Conservation (phyloP, 2,888 invertebrate genomes). For the Colletes collaris region DNA sequence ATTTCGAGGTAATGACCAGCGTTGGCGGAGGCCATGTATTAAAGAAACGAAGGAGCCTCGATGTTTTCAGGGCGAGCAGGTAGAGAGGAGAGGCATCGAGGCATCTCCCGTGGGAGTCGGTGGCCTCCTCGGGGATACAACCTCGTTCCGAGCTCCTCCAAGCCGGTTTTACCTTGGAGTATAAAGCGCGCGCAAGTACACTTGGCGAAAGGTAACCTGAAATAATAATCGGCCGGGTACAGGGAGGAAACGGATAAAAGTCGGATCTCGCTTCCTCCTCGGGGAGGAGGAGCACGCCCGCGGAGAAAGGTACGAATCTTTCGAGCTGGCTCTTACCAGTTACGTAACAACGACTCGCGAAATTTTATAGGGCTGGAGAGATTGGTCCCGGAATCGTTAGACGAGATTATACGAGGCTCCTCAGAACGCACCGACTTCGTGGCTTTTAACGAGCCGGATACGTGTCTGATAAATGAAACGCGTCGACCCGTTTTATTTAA, state of each 20-base stretch:
- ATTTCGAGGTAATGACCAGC: conserved; percentile 49
- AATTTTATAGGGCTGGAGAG: conserved; percentile 34
- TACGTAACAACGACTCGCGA: conserved; percentile 46
- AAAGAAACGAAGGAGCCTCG: conserved; percentile 45
- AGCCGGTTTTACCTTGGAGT: conserved; percentile 74
- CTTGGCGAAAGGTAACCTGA: conserved; percentile 76
- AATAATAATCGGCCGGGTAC: conserved; percentile 74
- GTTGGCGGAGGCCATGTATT: conserved; percentile 37
- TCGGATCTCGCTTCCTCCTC: conserved; percentile 65
- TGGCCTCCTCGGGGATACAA: conserved; percentile 73
- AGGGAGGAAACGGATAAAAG: conserved; percentile 70
- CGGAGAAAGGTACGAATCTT: background rate
- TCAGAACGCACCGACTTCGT: background rate
- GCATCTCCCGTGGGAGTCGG: conserved; percentile 68
- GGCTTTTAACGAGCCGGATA: background rate
- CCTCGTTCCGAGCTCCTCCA: conserved; percentile 72
- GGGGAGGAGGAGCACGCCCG: conserved; percentile 48
- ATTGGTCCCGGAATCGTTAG: conserved; percentile 36
- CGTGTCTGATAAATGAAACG: background rate
- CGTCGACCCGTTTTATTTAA: too few species aligned
- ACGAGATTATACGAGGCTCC: conserved; percentile 33
- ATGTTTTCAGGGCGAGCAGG: conserved; percentile 37
- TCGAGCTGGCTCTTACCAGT: conserved; percentile 13
- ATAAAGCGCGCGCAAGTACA: conserved; percentile 74
- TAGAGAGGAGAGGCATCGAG: conserved; percentile 44